Evolutionary conservation across 1,140 invertebrate species (phyloP).

Genomic region (Pomacea maculata): DNA sequence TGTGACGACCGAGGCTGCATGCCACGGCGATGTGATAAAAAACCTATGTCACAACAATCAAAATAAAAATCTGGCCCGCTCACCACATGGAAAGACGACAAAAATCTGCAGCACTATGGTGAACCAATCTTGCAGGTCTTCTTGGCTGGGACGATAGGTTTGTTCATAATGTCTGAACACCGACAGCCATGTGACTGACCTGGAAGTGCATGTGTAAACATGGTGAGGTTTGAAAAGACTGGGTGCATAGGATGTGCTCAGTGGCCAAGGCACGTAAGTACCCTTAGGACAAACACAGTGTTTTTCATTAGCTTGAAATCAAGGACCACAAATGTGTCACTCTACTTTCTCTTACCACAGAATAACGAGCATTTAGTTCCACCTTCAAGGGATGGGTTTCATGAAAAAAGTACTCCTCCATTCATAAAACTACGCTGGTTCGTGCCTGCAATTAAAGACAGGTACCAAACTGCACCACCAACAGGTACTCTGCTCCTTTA

Average conservation of each 20-base stretch:
- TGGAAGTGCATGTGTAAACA: too few relatives aligned
- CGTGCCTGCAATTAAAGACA: too few relatives aligned
- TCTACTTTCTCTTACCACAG: not conserved
- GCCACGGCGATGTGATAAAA: not conserved
- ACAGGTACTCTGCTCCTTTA: too few relatives aligned
- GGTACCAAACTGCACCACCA: too few relatives aligned
- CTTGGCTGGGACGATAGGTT: not conserved
- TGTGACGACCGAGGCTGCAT: not conserved
- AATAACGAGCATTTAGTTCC: not conserved
- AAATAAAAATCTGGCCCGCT: not conserved
- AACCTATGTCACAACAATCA: conserved; percentile 1
- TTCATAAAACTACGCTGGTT: too few relatives aligned
- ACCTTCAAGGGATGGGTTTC: not conserved
- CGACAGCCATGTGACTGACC: too few relatives aligned
- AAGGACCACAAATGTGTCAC: not conserved
- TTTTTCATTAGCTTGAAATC: not conserved
- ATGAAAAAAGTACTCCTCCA: too few relatives aligned
- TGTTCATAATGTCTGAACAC: not conserved
- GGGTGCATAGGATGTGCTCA: conserved; percentile 22
- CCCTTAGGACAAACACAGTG: not conserved
- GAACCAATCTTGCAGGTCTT: not conserved
- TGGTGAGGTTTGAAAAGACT: conserved; percentile 2
- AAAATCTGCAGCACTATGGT: not conserved
- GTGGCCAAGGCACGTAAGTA: conserved; percentile 20
- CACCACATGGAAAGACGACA: not conserved